A percentile compares a stretch with the other conserved stretches of the same genome.
These are phyloP conservation scores for Ophion slaviceki DNA, from an alignment of 2,888 invertebrate species.

Conservation along the genomic window DNA sequence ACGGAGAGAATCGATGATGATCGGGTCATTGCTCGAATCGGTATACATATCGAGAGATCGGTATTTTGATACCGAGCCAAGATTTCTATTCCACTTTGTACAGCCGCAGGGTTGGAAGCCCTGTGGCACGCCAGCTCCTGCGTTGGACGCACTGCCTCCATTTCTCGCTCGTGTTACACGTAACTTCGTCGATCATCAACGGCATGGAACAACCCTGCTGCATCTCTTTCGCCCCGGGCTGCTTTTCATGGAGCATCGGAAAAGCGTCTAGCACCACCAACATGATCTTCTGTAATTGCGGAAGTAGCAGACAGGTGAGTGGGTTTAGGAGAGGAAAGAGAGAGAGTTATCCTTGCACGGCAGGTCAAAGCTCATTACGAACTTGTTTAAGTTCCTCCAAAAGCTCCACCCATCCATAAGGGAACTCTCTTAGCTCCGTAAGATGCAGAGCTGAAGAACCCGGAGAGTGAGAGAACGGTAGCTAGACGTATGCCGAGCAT, in stretches of 20 bases:
- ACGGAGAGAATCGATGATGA: slow-evolving; percentile 76
- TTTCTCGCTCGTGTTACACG: slow-evolving; percentile 19
- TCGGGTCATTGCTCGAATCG: slow-evolving; percentile 79
- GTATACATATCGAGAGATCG: slow-evolving; percentile 73
- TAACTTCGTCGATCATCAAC: slow-evolving; percentile 17
- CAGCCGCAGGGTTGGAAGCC: slow-evolving; percentile 36
- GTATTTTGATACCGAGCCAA: slow-evolving; percentile 78
- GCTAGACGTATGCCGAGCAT: slow-evolving; percentile 48
- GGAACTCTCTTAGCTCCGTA: slow-evolving; percentile 15
- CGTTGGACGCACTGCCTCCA: slow-evolving; percentile 44
- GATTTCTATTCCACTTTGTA: slow-evolving; percentile 68
- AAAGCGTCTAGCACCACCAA: background rate
- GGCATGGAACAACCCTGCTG: background rate
- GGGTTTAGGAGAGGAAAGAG: background rate
- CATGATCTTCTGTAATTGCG: background rate
- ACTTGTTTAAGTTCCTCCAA: slow-evolving; percentile 59
- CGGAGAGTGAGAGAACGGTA: slow-evolving; percentile 32
- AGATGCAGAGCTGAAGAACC: slow-evolving; percentile 39
- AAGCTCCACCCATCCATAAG: slow-evolving; percentile 23
- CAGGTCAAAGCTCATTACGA: slow-evolving; percentile 52
- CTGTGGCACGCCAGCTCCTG: background rate
- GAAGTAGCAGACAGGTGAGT: background rate
- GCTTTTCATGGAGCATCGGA: slow-evolving; percentile 3
- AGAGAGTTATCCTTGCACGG: slow-evolving; percentile 2
- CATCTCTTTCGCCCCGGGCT: background rate